Conservation (phyloP, 1,140 invertebrate genomes). For the Camponotus pennsylvanicus region DNA sequence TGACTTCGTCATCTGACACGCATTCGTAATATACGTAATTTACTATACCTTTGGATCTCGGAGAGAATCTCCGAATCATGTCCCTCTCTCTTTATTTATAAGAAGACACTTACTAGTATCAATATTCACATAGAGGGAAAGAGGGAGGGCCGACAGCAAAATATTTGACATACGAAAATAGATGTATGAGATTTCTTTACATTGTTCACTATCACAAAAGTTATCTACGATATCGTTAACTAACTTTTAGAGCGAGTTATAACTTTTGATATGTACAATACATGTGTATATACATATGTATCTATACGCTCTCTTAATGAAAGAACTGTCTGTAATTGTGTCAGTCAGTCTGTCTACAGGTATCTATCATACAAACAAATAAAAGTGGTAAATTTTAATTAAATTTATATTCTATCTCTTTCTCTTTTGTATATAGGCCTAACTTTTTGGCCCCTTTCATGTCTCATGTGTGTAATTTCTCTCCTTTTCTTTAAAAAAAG, state of each 20-base stretch:
- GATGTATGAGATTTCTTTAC: conserved; percentile 75
- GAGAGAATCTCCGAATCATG: conserved; percentile 19
- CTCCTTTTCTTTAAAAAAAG: not conserved
- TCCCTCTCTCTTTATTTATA: not conserved
- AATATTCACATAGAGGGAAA: conserved; percentile 29
- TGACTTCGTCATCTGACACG: conserved; percentile 22
- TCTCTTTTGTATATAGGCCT: conserved; percentile 12
- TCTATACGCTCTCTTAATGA: conserved; percentile 44
- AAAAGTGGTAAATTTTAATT: conserved; percentile 32
- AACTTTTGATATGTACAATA: conserved; percentile 77
- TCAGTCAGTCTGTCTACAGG: conserved; percentile 1
- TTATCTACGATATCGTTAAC: conserved; percentile 47
- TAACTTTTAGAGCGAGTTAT: conserved; percentile 62
- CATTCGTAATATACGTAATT: conserved; percentile 14
- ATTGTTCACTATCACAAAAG: conserved; percentile 69
- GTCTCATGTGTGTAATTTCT: not conserved
- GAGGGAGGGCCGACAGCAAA: conserved; percentile 64
- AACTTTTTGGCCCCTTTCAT: conserved; percentile 14
- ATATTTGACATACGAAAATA: conserved; percentile 77
- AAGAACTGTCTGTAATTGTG: not conserved
- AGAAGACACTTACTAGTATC: conserved; percentile 24
- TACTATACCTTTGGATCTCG: conserved; percentile 11
- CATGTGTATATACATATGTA: conserved; percentile 63
- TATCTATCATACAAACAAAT: not conserved
- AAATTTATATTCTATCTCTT: not conserved